Evolutionary conservation across 2,113 vertebrate species (phyloP).

Genomic region (Osmerus mordax): DNA sequence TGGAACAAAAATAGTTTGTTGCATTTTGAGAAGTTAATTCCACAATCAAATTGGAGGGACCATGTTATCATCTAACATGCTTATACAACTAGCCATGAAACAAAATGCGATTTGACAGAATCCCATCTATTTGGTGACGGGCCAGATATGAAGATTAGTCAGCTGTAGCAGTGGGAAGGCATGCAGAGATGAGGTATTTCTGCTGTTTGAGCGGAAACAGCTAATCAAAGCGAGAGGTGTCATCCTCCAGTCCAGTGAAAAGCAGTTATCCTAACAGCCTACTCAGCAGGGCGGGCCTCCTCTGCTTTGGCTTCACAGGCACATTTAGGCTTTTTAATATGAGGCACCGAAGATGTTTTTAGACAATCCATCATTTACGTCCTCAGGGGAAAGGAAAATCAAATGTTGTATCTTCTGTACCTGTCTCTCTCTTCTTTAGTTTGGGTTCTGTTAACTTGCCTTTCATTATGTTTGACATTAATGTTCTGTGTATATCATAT

Average conservation of each 20-base stretch:
- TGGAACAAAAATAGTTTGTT: slow-evolving; percentile 8
- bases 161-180: slow-evolving; percentile 45
- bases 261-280: slow-evolving; percentile 46
- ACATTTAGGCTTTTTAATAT: slow-evolving; percentile 55
- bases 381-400: slow-evolving; percentile 37
- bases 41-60: slow-evolving; percentile 64
- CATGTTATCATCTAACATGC: slow-evolving; percentile 46
- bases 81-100: slow-evolving; percentile 53
- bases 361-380: slow-evolving; percentile 66
- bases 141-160: slow-evolving; percentile 57
- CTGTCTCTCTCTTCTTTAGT: slow-evolving; percentile 37
- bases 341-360: slow-evolving; percentile 60
- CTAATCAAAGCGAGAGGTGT: slow-evolving; percentile 60
- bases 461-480: too few relatives aligned
- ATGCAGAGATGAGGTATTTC: slow-evolving; percentile 53
- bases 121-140: slow-evolving; percentile 49
- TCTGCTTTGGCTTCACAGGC: slow-evolving; percentile 51
- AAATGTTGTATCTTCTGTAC: slow-evolving; percentile 56
- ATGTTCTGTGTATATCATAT: too few relatives aligned
- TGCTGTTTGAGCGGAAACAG: slow-evolving; percentile 59
- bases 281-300: slow-evolving; percentile 47
- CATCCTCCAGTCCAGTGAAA: slow-evolving; percentile 44
- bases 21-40: slow-evolving; percentile 44
- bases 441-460: too few relatives aligned
- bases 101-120: slow-evolving; percentile 56